Percentiles rank a stretch among this genome's conserved stretches.
phyloP scores from a whole-genome alignment of 2,797 vertebrate genomes.

The Martes flavigula region DNA sequence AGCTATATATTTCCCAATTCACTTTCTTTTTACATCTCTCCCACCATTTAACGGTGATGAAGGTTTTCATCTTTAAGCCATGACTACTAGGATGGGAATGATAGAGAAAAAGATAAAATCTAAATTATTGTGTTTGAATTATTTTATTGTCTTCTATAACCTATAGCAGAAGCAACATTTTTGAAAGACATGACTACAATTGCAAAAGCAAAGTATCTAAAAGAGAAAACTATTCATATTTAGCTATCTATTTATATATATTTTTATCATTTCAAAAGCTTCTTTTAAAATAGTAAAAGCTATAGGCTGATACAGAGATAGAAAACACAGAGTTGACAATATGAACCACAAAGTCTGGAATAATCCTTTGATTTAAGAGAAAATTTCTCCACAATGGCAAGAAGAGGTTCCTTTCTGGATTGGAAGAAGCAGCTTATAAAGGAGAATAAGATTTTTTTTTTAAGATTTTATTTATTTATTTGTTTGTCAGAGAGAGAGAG shows the following conservation, averaged over 20 bases:
- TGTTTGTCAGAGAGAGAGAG: too few species aligned
- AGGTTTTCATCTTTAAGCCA: neutral
- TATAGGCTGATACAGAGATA: neutral
- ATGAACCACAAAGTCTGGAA: neutral
- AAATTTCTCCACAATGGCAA: neutral
- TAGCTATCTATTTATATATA: neutral
- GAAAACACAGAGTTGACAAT: neutral
- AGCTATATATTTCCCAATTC: neutral
- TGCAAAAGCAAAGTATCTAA: neutral
- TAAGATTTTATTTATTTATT: too few species aligned
- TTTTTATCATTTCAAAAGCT: neutral
- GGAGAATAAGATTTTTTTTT: neutral
- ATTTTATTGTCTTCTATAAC: neutral
- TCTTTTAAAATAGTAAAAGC: slow-evolving; percentile 18
- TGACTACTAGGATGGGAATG: neutral
- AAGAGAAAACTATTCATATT: neutral
- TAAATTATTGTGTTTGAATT: neutral
- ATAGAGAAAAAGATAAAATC: neutral
- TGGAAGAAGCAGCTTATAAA: neutral
- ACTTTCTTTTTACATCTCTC: neutral
- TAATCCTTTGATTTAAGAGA: neutral
- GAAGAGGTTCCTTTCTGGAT: neutral
- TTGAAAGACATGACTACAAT: neutral
- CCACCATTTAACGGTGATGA: neutral
- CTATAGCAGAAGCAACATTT: neutral